Base-by-base conservation (phyloP, 2,113 vertebrate genomes). In the Gambusia affinis region DNA sequence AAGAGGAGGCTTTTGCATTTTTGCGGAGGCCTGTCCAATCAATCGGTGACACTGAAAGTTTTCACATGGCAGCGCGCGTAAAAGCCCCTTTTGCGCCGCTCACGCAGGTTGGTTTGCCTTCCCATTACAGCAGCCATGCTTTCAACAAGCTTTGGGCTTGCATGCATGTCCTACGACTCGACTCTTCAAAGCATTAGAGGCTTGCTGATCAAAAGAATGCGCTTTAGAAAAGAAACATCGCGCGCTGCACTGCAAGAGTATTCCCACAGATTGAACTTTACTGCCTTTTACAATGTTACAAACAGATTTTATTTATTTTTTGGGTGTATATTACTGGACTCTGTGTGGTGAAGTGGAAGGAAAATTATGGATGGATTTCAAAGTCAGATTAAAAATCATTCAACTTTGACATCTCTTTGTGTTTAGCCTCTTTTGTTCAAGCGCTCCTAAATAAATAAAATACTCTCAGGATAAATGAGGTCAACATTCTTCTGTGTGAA, bases 151-250 rank as follows among this genome's bases (percentile, higher is more conserved):
- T 78, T 72, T 15, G 60, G 30, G 63, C 73, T 70, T 28, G 42
- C 70, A 42, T 6, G 44, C 31, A 17, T 73, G 68, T 67, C 44
- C 44, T 42, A 78, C 14, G 57, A 27, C 39, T 33, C 51, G 44
- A 5, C 70, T 64, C 27, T 31, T 39, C 12, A 42, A 44, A 31
- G 37, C 17, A n/a, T 11, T 27, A 33, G 29, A 60, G 73, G 78
- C 78, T 78, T 73, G 80, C 69, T 73, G 78, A 87, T 87, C 78
- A 75, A 82, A 83, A 71, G 72, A 66, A 67, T 69, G 60, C 65
- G 44, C 75, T 75, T 73, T 70, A 72, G 63, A 70, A 63, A 37
- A 37, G 35, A 37, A 75, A 85, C 19, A 31, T 14, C 3, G 24
- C 51, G 5, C 51, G 8, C 8, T n/a, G 8, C 51, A 57, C 51